Conservation (phyloP, 2,888 invertebrate species). For the Drosophila subquinaria region DNA sequence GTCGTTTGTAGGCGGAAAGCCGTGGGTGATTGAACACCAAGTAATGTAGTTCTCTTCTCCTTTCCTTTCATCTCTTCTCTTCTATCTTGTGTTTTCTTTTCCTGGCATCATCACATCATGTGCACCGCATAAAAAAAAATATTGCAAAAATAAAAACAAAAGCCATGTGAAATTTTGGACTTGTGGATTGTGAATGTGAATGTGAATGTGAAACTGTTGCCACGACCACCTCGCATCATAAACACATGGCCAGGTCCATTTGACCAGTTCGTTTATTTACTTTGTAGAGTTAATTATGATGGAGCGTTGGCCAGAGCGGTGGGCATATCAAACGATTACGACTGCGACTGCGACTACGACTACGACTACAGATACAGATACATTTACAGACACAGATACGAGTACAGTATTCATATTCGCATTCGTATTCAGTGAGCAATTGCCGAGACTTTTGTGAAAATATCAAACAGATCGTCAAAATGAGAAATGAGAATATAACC, state of each 20-base stretch:
- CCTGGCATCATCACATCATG: slow-evolving; percentile 22
- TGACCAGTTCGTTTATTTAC: slow-evolving; percentile 73
- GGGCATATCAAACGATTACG: slow-evolving; percentile 30
- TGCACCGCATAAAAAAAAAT: slow-evolving; percentile 23
- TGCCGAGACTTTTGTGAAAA: slow-evolving; percentile 35
- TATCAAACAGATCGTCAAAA: slow-evolving; percentile 26
- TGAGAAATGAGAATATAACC: slow-evolving; percentile 1
- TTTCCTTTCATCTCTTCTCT: background rate
- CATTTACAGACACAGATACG: background rate
- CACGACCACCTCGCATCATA: slow-evolving; percentile 43
- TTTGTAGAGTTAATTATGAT: slow-evolving; percentile 80
- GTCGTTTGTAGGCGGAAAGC: slow-evolving; percentile 27
- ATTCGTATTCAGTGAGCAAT: slow-evolving; percentile 1
- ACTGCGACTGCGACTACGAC: background rate
- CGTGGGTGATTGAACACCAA: slow-evolving; percentile 58
- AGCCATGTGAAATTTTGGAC: slow-evolving; percentile 43
- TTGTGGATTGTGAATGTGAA: slow-evolving; percentile 34
- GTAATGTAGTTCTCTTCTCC: slow-evolving; percentile 24
- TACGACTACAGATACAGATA: background rate
- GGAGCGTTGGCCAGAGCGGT: slow-evolving; percentile 61
- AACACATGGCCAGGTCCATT: slow-evolving; percentile 75
- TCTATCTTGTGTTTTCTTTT: background rate
- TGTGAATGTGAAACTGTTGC: slow-evolving; percentile 51
- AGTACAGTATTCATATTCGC: too few relatives aligned
- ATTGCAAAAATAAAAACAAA: slow-evolving; percentile 44